A percentile compares a stretch with the other conserved stretches of the same genome.
phyloP scores from a whole-genome alignment of 2,888 invertebrate species.

The Craniophora ligustri region DNA sequence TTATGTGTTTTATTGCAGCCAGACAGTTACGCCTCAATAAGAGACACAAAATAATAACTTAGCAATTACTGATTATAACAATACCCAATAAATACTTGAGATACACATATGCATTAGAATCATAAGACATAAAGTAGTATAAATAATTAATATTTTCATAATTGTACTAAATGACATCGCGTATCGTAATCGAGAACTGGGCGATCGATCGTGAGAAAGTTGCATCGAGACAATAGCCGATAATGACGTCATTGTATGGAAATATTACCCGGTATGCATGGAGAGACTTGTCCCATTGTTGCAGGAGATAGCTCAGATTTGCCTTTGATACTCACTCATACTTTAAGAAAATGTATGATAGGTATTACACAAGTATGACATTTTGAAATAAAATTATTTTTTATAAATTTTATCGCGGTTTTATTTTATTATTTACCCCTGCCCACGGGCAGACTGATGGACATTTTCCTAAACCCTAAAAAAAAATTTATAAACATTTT shows the following conservation, averaged over 20 bases:
- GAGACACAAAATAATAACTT: not conserved
- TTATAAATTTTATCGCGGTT: no score
- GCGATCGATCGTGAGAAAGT: conserved; percentile 40
- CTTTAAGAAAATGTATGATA: no score
- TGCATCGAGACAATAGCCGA: conserved; percentile 35
- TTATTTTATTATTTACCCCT: no score
- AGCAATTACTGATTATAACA: not conserved
- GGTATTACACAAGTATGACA: no score
- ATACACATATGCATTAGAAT: not conserved
- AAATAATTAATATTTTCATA: conserved; percentile 15
- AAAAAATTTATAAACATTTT: no score
- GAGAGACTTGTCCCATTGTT: not conserved
- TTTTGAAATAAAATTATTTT: no score
- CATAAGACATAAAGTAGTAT: not conserved
- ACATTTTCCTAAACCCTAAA: no score
- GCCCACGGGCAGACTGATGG: no score
- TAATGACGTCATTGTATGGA: conserved; percentile 32
- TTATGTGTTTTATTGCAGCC: no score
- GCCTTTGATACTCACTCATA: not conserved
- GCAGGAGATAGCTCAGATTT: not conserved
- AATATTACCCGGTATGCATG: conserved; percentile 4
- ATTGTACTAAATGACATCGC: conserved; percentile 6
- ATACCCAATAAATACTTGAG: no score
- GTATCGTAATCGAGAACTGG: conserved; percentile 23
- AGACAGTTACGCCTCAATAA: no score